phyloP scores from a whole-genome alignment of 2,888 invertebrate species.

The Papilio protenor region DNA sequence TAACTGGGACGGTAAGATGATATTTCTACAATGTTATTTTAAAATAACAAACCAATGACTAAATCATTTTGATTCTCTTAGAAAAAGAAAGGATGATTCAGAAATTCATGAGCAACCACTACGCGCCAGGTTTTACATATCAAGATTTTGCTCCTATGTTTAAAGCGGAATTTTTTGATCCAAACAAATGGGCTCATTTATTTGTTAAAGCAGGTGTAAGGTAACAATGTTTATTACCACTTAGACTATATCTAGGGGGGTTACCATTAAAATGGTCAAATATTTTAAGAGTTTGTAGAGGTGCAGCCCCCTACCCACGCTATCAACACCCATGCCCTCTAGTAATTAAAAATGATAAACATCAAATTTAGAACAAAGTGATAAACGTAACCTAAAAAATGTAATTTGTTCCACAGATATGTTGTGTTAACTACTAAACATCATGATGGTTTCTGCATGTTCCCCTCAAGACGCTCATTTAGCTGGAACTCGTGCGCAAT shows the following conservation, averaged over 20 bases:
- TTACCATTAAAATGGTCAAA: too few relatives aligned
- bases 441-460: constrained; percentile 93
- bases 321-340: too few relatives aligned
- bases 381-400: neutral
- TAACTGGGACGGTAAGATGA: constrained; percentile 87
- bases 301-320: too few relatives aligned
- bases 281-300: too few relatives aligned
- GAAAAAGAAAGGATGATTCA: constrained; percentile 14
- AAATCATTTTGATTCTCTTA: neutral
- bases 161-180: constrained; percentile 94
- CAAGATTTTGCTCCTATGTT: constrained; percentile 96
- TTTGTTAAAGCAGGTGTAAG: constrained; percentile 94
- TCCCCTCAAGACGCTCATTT: constrained; percentile 91
- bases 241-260: too few relatives aligned
- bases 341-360: too few relatives aligned
- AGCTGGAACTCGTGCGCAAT: constrained; percentile 93
- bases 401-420: constrained; percentile 82
- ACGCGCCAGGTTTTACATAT: constrained; percentile 93
- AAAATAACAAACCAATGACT: neutral
- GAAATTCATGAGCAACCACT: constrained; percentile 92
- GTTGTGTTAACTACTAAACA: constrained; percentile 94
- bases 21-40: neutral
- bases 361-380: neutral
- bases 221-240: too few relatives aligned
- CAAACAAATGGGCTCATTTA: constrained; percentile 92